Conservation (phyloP, 2,888 invertebrate species). For the Hypena proboscidalis region DNA sequence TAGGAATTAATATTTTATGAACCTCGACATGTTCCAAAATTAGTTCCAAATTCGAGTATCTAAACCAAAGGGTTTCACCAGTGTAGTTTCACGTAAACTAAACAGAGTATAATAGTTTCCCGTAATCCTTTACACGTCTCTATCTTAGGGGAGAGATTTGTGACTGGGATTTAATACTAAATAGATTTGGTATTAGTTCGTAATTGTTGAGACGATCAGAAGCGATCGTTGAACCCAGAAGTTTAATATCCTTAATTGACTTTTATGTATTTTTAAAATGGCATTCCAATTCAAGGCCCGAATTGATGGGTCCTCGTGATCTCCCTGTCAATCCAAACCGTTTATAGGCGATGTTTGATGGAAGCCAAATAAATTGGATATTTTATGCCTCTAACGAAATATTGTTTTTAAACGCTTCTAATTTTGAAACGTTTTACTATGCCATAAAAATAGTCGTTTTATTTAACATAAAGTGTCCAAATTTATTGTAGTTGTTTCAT, state of each 20-base stretch:
- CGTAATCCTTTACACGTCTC: constrained; percentile 69
- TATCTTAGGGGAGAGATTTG: constrained; percentile 64
- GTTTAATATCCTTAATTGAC: constrained; percentile 6
- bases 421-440: constrained; percentile 65
- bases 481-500: constrained; percentile 73
- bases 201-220: constrained; percentile 30
- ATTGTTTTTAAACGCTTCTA: constrained; percentile 63
- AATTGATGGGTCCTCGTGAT: constrained; percentile 17
- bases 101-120: constrained; percentile 64
- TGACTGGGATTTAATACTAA: constrained; percentile 60
- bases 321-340: constrained; percentile 27
- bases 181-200: constrained; percentile 47
- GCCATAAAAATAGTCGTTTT: constrained; percentile 67
- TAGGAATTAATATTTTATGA: constrained; percentile 31
- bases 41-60: constrained; percentile 48
- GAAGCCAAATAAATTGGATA: constrained; percentile 56
- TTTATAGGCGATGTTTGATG: constrained; percentile 32
- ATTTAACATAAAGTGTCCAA: constrained; percentile 68
- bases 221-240: constrained; percentile 23
- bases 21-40: constrained; percentile 49
- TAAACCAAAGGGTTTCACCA: constrained; percentile 51
- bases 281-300: constrained; percentile 6
- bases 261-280: constrained; percentile 14
- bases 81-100: constrained; percentile 61
- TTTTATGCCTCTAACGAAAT: constrained; percentile 60